Conservation (phyloP, 2,113 vertebrate species). For the Zootoca vivipara region DNA sequence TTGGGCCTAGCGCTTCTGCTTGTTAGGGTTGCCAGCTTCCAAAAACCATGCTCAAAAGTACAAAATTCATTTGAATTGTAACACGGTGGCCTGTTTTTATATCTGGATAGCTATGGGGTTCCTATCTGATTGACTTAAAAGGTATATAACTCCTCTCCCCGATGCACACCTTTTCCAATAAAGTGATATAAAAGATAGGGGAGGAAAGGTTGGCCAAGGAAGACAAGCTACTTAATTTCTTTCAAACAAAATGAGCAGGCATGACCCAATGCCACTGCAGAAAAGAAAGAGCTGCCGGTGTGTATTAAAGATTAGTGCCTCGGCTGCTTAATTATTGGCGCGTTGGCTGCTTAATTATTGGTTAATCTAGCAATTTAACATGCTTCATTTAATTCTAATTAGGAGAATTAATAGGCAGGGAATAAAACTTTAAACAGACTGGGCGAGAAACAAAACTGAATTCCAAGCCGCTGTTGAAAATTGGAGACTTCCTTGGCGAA, state of each 20-base stretch:
- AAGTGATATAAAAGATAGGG: constrained; percentile 38
- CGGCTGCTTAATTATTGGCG: constrained; percentile 80
- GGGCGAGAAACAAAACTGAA: constrained; percentile 76
- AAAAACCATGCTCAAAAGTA: too few relatives aligned
- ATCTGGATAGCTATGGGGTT: constrained; percentile 57
- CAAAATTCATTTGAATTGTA: constrained; percentile 41
- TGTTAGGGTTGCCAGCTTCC: too few relatives aligned
- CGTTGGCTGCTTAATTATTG: constrained; percentile 86
- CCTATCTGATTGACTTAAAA: constrained; percentile 59
- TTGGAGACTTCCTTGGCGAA: constrained; percentile 37
- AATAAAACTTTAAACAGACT: constrained; percentile 80
- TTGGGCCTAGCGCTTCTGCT: too few relatives aligned
- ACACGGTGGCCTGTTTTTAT: constrained; percentile 62
- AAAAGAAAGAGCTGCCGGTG: constrained; percentile 73
- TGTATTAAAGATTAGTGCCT: constrained; percentile 75
- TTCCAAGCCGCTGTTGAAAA: constrained; percentile 55
- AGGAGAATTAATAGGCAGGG: constrained; percentile 87
- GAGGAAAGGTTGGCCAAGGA: constrained; percentile 49
- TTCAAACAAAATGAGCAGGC: constrained; percentile 71
- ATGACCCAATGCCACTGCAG: constrained; percentile 68
- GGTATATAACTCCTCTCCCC: constrained; percentile 57
- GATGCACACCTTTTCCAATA: constrained; percentile 62
- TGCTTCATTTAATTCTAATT: constrained; percentile 91
- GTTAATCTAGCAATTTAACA: constrained; percentile 88
- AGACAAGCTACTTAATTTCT: constrained; percentile 70